Conservation (phyloP, 2,797 vertebrate genomes). For the Diceros bicornis region DNA sequence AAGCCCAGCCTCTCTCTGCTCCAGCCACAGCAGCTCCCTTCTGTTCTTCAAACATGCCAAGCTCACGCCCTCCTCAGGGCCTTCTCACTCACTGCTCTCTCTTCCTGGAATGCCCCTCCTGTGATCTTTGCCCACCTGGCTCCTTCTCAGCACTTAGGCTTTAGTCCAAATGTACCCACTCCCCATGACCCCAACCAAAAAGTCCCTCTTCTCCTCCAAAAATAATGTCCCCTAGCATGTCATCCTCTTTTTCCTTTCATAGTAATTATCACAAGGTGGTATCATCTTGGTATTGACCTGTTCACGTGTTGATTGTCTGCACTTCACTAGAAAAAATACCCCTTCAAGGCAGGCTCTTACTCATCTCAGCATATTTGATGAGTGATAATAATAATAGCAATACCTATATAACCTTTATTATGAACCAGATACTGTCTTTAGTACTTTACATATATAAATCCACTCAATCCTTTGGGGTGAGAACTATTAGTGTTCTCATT, state of each 20-base stretch:
- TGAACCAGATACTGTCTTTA: background rate
- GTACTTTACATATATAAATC: background rate
- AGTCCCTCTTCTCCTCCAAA: background rate
- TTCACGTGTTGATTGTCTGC: background rate
- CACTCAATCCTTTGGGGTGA: background rate
- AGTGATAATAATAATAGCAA: background rate
- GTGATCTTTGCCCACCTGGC: no score
- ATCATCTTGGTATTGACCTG: background rate
- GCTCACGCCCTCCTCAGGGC: background rate
- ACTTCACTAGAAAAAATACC: background rate
- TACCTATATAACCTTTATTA: background rate
- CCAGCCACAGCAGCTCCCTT: background rate
- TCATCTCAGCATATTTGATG: background rate
- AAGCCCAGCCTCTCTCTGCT: background rate
- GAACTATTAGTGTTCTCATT: background rate
- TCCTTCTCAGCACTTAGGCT: background rate
- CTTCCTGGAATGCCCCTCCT: background rate
- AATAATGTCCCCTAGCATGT: background rate
- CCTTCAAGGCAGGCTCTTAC: background rate
- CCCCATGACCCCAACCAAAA: background rate
- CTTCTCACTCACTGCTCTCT: background rate
- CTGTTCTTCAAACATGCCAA: background rate
- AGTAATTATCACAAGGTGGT: background rate
- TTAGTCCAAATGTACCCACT: background rate
- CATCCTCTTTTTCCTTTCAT: slow-evolving; percentile 6